Evolutionary conservation across 2,888 invertebrate species (phyloP), one percentile per base, ranked within the genome.

Genomic region (Sericinus montela): DNA sequence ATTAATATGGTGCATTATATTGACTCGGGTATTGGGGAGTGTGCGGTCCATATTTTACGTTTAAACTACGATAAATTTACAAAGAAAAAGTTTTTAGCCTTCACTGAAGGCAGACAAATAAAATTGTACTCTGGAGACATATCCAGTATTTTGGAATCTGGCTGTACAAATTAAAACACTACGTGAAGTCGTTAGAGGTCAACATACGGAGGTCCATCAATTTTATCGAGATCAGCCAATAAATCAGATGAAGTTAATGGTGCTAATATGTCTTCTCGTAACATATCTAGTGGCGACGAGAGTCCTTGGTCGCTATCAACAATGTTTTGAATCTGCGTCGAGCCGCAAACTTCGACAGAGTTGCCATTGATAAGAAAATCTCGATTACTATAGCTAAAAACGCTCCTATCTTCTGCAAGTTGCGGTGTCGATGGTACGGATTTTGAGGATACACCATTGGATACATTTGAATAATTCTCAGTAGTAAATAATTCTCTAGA

Each of bases 381-480:
- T 57, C 89, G 68, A 56, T 89, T 89, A 53, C 91, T 91, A 63
- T 91, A 92, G 51, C 91, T 91, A 61, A 92, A 92, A 36, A 91
- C 89, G 59, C 77, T 82, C 43, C 87, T 70, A 23, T 87, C 88
- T 55, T 89, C 83, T 10, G 83, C 79, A 51, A 92, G 74, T 60
- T 92, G 89, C 11, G 95, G 95, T 13, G 94, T 94, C 1, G 94
- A 93, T 16, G 95, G 95, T 77, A 94, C 94, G 0, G 95, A 95
- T 67, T 94, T 92, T 10, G 94, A 94, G 35, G 82, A 84, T 59
- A 91, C 89, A 34, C 91, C 91, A 58, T 90, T 88, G n/a, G 81
- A 63, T 42, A 66, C 59, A 52, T 58, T 70, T 2, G 74, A 57
- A 55, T 75, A 80, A 45, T 66, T 73, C 6, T 80, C 78, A 1